A percentile compares a stretch with the other conserved stretches of the same genome.
These are phyloP conservation scores for Diachasmimorpha longicaudata DNA, from an alignment of 1,140 invertebrate genomes.

Conservation along the genomic window DNA sequence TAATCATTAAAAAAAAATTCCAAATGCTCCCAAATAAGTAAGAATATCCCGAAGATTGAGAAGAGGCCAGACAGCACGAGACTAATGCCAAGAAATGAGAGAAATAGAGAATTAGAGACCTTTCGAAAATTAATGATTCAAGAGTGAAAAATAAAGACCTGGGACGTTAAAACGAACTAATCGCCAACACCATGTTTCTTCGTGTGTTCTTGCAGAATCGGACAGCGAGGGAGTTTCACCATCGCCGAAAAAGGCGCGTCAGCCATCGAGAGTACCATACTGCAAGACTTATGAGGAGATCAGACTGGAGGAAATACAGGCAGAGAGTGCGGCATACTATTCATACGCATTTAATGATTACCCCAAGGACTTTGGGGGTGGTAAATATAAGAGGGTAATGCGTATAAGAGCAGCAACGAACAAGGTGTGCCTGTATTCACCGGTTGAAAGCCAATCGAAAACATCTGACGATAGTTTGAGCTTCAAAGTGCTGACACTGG, in stretches of 20 bases:
- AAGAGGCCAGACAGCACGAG: slow-evolving; percentile 10
- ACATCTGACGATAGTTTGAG: slow-evolving; percentile 22
- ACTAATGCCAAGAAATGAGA: background rate
- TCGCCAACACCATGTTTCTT: slow-evolving; percentile 39
- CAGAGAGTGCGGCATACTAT: slow-evolving; percentile 72
- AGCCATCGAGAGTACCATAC: slow-evolving; percentile 47
- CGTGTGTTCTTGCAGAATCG: slow-evolving; percentile 76
- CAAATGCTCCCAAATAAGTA: slow-evolving; percentile 9
- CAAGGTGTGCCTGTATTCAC: slow-evolving; percentile 22
- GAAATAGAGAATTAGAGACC: background rate
- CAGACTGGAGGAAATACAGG: slow-evolving; percentile 71
- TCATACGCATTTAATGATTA: slow-evolving; percentile 53
- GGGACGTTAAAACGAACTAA: slow-evolving; percentile 21
- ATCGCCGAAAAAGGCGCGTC: slow-evolving; percentile 57
- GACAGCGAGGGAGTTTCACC: slow-evolving; percentile 71
- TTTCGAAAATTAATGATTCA: background rate
- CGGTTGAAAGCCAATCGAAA: background rate
- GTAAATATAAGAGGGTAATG: slow-evolving; percentile 24
- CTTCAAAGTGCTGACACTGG: slow-evolving; percentile 54
- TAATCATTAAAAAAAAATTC: background rate
- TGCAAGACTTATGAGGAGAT: slow-evolving; percentile 73
- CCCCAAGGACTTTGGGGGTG: slow-evolving; percentile 19
- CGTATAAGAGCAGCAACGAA: slow-evolving; percentile 9
- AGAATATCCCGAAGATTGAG: background rate
- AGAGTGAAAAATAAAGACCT: background rate